Base-by-base conservation (phyloP, 2,113 vertebrate genomes). In the Pholis gunnellus region DNA sequence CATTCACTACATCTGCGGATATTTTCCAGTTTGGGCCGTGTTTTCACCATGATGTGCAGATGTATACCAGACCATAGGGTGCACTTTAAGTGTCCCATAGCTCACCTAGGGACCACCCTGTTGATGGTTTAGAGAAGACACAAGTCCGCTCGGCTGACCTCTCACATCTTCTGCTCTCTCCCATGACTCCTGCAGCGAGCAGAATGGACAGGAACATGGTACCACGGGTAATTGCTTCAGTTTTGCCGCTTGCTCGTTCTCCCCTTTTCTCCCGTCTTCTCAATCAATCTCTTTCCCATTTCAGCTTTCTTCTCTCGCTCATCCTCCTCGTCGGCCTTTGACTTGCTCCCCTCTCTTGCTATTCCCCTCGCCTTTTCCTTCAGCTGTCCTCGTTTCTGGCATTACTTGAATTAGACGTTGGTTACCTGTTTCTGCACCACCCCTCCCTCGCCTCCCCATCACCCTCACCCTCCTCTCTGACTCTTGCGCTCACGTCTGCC, bases 361-460 rank as follows among this genome's bases (percentile, higher is more conserved):
- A 15, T 89, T 88, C 31, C 72, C 61, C 52, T 69, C 27, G 46
- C 69, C 57, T 72, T 80, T 75, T 64, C 80, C 48, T 29, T 82
- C 78, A 84, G 60, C 79, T 76, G 81, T 79, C 65, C 31, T 52
- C 67, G 1, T 66, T 67, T 80, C 71, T 92, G 81, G 83, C 89
- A 77, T 79, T 76, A 64, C 74, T 56, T 22, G 63, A 91, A 91
- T 88, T 40, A 31, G 31, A 79, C 79, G 38, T 81, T 78, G 72
- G 86, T 91, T 88, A 88, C 87, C 87, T 48, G 63, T 81, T 90
- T 79, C 18, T 27, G 57, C 42, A n/a, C 29, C 52, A 25, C 15
- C 40, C 25, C 44, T 3, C 81, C 69, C 40, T 27, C 64, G 10
- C 63, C 69, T 61, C 9, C 31, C 50, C 3, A 48, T 56, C 67